Conservation (phyloP, 2,113 vertebrate genomes). For the Notothenia coriiceps region DNA sequence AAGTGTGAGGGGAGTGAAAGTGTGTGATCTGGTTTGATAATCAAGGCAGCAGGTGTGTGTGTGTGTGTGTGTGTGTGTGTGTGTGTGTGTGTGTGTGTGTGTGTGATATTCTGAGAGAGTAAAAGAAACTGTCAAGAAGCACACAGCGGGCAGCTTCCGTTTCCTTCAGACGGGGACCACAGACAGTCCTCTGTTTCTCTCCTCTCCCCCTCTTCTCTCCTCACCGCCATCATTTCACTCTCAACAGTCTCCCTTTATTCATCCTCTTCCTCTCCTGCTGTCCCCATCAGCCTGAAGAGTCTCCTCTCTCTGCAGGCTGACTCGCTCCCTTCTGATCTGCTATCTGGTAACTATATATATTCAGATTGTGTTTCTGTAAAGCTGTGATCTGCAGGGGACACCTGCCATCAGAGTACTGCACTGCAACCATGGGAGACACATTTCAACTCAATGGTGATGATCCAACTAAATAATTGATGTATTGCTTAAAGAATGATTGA, state of each 20-base stretch:
- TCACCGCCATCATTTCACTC: conserved; percentile 55
- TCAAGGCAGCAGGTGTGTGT: conserved; percentile 47
- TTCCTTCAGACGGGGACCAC: conserved; percentile 56
- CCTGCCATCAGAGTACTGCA: not conserved
- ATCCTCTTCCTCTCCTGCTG: conserved; percentile 27
- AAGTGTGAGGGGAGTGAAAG: not conserved
- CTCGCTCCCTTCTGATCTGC: not conserved
- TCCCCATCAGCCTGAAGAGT: conserved; percentile 14
- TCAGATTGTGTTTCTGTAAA: conserved; percentile 3
- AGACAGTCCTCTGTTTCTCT: conserved; percentile 67
- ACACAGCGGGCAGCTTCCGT: conserved; percentile 65
- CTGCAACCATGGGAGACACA: not conserved
- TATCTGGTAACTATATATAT: conserved; percentile 29
- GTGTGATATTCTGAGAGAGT: conserved; percentile 20
- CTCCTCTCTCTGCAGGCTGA: conserved; percentile 10
- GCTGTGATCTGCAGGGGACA: conserved; percentile 3
- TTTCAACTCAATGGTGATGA: not conserved
- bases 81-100: conserved; percentile 26
- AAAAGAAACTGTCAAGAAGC: conserved; percentile 44
- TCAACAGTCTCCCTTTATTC: conserved; percentile 64
- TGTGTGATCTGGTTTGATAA: conserved; percentile 53
- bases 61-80: not conserved
- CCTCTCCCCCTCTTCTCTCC: conserved; percentile 21
- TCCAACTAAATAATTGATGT: not conserved
- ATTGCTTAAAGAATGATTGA: too few relatives aligned